Evolutionary conservation across 2,113 vertebrate genomes (phyloP).

Genomic region (Vicugna pacos): DNA sequence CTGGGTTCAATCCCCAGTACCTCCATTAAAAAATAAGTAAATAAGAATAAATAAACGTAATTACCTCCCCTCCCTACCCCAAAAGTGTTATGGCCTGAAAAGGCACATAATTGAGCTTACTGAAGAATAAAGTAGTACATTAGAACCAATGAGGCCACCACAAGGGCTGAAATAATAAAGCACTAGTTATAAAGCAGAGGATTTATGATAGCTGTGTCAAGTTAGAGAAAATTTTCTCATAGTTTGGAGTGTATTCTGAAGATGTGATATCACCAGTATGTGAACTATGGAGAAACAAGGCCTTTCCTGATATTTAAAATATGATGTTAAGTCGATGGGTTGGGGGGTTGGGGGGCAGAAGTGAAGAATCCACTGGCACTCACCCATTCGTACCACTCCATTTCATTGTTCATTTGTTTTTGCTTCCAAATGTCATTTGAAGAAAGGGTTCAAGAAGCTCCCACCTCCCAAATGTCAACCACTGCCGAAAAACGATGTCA

Average conservation of each 20-base stretch:
- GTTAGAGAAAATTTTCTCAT: neutral
- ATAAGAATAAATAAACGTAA: too few relatives aligned
- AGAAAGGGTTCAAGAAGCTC: neutral
- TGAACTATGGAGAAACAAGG: neutral
- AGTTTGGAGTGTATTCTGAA: neutral
- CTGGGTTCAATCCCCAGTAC: too few relatives aligned
- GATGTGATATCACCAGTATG: neutral
- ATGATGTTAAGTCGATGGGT: rapidly evolving
- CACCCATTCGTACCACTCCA: neutral
- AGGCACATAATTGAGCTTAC: neutral
- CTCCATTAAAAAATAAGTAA: too few relatives aligned
- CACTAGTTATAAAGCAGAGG: neutral
- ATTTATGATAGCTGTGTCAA: neutral
- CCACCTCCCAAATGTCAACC: neutral
- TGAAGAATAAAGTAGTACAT: neutral
- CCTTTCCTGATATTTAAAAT: neutral
- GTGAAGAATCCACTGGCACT: neutral
- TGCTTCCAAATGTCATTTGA: neutral
- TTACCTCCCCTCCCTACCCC: too few relatives aligned
- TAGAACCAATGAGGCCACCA: neutral
- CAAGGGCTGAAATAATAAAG: neutral
- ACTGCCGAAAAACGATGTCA: neutral
- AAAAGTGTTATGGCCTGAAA: neutral
- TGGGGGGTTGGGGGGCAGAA: too few relatives aligned
- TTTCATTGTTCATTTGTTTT: neutral